Evolutionary conservation across 2,888 invertebrate genomes (phyloP).

Genomic region (Trachelus tabidus): DNA sequence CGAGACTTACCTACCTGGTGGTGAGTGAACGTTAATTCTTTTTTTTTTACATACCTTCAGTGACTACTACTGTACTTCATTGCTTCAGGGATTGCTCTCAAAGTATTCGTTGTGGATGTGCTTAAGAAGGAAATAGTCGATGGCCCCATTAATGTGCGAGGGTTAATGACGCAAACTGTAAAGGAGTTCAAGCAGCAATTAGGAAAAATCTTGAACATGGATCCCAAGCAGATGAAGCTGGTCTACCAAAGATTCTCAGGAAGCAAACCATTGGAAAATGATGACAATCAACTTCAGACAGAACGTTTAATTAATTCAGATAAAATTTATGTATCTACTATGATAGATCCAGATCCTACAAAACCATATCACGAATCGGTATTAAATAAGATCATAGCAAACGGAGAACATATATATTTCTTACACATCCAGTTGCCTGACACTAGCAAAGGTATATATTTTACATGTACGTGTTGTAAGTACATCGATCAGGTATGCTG

Average conservation of each 20-base stretch:
- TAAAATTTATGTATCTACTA: slow-evolving; percentile 69
- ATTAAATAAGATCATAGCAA: slow-evolving; percentile 69
- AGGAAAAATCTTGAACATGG: slow-evolving; percentile 66
- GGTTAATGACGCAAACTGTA: slow-evolving; percentile 70
- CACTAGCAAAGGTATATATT: slow-evolving; percentile 69
- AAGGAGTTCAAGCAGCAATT: slow-evolving; percentile 71
- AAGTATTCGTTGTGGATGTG: slow-evolving; percentile 74
- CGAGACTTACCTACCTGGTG: slow-evolving; percentile 73
- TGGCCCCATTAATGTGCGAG: slow-evolving; percentile 73
- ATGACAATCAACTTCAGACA: slow-evolving; percentile 60
- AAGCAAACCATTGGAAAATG: slow-evolving; percentile 59
- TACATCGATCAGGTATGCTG: background rate
- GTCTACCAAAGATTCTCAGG: slow-evolving; percentile 59
- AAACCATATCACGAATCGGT: slow-evolving; percentile 66
- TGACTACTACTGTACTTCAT: slow-evolving; percentile 2
- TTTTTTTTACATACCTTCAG: slow-evolving; percentile 1
- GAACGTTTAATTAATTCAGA: slow-evolving; percentile 60
- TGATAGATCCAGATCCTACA: slow-evolving; percentile 67
- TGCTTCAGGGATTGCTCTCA: slow-evolving; percentile 68
- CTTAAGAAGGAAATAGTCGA: slow-evolving; percentile 71
- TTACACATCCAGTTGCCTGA: slow-evolving; percentile 74
- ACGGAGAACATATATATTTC: slow-evolving; percentile 73
- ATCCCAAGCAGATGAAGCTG: slow-evolving; percentile 64
- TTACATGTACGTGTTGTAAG: background rate
- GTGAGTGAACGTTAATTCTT: slow-evolving; percentile 54